phyloP scores from a whole-genome alignment of 2,113 vertebrate species.

The Megaptera novaeangliae region DNA sequence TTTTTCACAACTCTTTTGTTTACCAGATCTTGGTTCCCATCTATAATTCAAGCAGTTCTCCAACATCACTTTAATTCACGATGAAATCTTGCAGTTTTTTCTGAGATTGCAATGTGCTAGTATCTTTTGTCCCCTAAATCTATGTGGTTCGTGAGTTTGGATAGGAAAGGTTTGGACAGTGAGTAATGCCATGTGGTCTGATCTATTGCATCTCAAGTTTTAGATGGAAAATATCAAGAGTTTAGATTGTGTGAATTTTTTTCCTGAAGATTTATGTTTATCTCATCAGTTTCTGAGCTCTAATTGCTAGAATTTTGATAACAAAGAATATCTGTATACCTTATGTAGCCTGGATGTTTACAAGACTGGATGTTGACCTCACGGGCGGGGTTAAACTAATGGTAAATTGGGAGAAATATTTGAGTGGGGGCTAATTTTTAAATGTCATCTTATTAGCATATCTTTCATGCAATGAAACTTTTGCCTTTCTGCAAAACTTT shows the following conservation, averaged over 20 bases:
- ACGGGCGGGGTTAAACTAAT: background rate
- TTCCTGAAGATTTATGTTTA: background rate
- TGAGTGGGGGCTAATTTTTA: background rate
- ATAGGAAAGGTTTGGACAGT: background rate
- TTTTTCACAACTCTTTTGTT: background rate
- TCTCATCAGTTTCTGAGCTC: slow-evolving; percentile 18
- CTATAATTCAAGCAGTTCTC: background rate
- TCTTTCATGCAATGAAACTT: background rate
- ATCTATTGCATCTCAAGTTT: background rate
- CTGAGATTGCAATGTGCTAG: background rate
- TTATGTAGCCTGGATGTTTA: background rate
- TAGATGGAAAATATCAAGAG: background rate
- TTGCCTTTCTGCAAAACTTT: background rate
- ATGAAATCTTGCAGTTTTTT: background rate
- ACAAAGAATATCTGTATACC: background rate
- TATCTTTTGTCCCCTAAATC: slow-evolving; percentile 11
- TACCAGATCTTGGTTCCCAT: background rate
- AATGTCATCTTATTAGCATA: background rate
- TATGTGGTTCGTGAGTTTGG: background rate
- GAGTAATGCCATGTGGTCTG: background rate
- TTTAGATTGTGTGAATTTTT: background rate
- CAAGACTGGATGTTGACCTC: background rate
- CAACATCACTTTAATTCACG: background rate
- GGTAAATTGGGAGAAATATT: background rate
- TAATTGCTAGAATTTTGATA: background rate